Conservation (phyloP, 2,797 vertebrate genomes). For the Gallinago nigripennis region DNA sequence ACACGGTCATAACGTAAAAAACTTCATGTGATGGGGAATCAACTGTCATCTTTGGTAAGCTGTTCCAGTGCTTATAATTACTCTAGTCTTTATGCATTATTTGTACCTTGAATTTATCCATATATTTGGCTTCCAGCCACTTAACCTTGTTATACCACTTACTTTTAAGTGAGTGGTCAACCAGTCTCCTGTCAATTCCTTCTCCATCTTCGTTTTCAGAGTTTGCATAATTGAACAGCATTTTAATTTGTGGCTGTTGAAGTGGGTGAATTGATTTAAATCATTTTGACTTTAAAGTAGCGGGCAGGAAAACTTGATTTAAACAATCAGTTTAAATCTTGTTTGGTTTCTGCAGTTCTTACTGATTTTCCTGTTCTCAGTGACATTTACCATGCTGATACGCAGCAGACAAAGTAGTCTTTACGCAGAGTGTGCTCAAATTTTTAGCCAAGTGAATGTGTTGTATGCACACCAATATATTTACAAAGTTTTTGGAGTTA, state of each 20-base stretch:
- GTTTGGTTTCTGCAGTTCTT: not conserved
- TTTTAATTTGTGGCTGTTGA: slow-evolving; percentile 15
- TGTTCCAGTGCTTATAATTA: not conserved
- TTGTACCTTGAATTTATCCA: slow-evolving; percentile 27
- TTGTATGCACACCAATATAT: not conserved
- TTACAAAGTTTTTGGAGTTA: not conserved
- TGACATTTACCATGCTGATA: not conserved
- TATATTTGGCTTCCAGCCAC: slow-evolving; percentile 22
- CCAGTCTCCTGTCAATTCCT: slow-evolving; percentile 31
- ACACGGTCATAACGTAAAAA: not conserved
- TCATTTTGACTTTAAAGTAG: slow-evolving; percentile 9
- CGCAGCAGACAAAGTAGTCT: accelerated
- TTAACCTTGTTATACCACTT: slow-evolving; percentile 47
- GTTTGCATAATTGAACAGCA: slow-evolving; percentile 45
- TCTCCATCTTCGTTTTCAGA: slow-evolving; percentile 22
- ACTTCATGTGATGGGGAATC: not conserved
- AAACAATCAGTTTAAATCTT: not conserved
- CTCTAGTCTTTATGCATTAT: not conserved
- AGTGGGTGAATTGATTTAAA: slow-evolving; percentile 27
- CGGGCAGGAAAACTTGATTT: not conserved
- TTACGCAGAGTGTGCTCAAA: not conserved
- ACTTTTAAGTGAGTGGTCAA: slow-evolving; percentile 4
- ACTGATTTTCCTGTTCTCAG: not conserved
- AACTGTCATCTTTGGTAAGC: not conserved
- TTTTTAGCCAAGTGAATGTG: not conserved